phyloP scores from a whole-genome alignment of 2,888 invertebrate genomes.

The Pyrrhia umbra region DNA sequence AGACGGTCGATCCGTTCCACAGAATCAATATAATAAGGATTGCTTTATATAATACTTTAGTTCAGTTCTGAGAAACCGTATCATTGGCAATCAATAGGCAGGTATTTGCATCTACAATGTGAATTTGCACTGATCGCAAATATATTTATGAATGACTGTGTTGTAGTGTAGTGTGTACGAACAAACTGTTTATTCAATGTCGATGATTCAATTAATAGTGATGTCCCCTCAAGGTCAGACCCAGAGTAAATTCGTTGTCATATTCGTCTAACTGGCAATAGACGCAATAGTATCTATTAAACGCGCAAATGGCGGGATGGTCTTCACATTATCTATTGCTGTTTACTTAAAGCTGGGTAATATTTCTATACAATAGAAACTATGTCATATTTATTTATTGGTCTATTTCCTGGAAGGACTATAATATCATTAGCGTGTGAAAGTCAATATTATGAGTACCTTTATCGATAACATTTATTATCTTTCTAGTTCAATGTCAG shows the following conservation, averaged over 20 bases:
- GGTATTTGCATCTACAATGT: slow-evolving; percentile 13
- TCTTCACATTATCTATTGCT: no score
- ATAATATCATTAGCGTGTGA: slow-evolving; percentile 2
- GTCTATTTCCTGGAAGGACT: neutral
- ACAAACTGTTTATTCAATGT: slow-evolving; percentile 20
- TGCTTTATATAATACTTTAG: slow-evolving; percentile 9
- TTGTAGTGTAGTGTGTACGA: slow-evolving; percentile 14
- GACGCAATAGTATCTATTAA: no score
- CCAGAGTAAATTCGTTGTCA: neutral
- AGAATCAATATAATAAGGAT: slow-evolving; percentile 9
- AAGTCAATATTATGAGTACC: slow-evolving; percentile 10
- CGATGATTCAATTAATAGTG: neutral
- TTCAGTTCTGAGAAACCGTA: slow-evolving; percentile 16
- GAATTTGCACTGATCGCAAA: neutral
- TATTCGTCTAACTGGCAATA: no score
- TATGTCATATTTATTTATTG: no score
- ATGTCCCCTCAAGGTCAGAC: slow-evolving; percentile 13
- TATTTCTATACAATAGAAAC: no score
- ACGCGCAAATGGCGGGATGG: no score
- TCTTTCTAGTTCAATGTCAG: slow-evolving; percentile 55
- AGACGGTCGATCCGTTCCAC: neutral
- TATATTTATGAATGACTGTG: slow-evolving; percentile 31
- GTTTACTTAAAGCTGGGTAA: no score
- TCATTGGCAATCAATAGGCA: no score
- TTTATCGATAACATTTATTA: slow-evolving; percentile 24